Evolutionary conservation across 2,113 vertebrate species (phyloP), one percentile per base, ranked within the genome.

Genomic region (Glareola pratincola): DNA sequence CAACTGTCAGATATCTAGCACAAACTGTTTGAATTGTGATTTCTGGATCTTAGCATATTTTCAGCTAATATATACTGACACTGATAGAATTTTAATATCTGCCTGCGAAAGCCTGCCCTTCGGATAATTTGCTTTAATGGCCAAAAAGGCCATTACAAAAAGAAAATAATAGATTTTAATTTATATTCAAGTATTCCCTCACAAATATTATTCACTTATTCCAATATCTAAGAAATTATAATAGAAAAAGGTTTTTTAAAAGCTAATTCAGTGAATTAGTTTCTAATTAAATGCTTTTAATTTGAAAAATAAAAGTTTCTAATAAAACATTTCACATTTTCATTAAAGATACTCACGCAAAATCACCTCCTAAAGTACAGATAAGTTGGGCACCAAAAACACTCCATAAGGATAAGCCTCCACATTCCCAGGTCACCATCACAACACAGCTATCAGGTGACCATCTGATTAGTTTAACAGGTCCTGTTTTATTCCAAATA

Each of bases 381-480:
- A 99, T 99, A 93, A 99, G 99, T 84, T 99, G 99, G 96, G 99
- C 99, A 93, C 99, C 99, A 96, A 99, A 99, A 84, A 99, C 99
- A 77, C 99, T 99, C 99, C 99, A 99, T 68, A 99, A 96, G 24
- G 99, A 99, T 36, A 99, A 98, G 76, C 99, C 99, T 34, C 99
- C 99, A 90, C 97, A 98, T 81, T 99, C 99, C 99, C 99, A 99
- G 5, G 99, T 99, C 94, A 99, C 99, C 98, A 99, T 99, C 91
- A 98, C 98, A 92, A 99, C 99, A 72, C 99, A 99, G 93, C 98
- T 99, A 98, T 99, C 99, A 83, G 99, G 99, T 88, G 99, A 99
- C 99, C 99, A 99, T 91, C 97, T 98, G 96, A 99, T 99, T 88
- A 99, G 92, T 95, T 99, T 99, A 96, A 99, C 99, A 19, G 99